Evolutionary conservation across 2,113 vertebrate species (phyloP).

Genomic region (Excalfactoria chinensis): DNA sequence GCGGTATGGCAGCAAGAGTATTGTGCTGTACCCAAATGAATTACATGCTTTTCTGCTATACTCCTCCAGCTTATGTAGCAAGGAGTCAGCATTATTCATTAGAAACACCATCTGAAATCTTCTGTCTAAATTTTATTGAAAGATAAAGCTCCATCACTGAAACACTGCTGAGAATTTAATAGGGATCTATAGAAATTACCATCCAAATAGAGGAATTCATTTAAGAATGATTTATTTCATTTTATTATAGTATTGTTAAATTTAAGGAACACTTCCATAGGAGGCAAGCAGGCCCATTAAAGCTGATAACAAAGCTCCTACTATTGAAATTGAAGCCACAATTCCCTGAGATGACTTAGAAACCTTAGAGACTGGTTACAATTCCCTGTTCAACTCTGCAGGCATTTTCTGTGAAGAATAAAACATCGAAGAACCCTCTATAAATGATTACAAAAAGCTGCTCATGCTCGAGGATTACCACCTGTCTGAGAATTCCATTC

Average conservation of each 20-base stretch:
- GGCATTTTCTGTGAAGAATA: background rate
- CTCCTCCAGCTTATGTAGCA: background rate
- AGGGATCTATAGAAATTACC: constrained; percentile 12
- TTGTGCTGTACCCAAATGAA: background rate
- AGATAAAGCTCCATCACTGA: constrained; percentile 23
- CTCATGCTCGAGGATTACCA: background rate
- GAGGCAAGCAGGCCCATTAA: background rate
- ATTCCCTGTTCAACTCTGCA: background rate
- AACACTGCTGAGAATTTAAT: constrained; percentile 8
- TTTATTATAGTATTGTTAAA: constrained; percentile 23
- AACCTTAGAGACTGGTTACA: background rate
- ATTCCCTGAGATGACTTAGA: constrained; percentile 5
- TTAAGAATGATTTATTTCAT: background rate
- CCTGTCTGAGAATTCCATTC: background rate
- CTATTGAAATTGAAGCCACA: constrained; percentile 29
- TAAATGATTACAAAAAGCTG: constrained; percentile 11
- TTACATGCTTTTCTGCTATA: background rate
- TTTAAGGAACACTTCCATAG: constrained; percentile 30
- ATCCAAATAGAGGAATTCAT: constrained; percentile 4
- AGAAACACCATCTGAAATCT: background rate
- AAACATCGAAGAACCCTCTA: background rate
- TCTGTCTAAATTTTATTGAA: background rate
- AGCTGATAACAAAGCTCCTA: constrained; percentile 34
- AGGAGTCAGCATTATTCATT: background rate
- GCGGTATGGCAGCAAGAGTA: background rate